These are phyloP conservation scores for Phoenicopterus ruber DNA, from an alignment of 2,113 vertebrate genomes.

Conservation along the genomic window DNA sequence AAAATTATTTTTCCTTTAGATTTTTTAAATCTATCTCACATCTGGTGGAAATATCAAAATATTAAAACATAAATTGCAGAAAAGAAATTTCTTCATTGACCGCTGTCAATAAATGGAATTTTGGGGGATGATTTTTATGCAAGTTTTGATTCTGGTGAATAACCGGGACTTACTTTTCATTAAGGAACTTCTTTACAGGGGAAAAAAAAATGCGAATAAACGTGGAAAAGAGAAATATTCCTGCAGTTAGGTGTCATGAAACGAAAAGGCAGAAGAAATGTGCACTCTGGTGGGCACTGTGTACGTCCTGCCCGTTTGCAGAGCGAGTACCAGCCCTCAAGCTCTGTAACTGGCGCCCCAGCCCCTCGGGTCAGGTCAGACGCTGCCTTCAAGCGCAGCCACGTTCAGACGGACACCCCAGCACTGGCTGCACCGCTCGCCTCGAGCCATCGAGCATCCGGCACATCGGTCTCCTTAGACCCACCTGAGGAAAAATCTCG, in stretches of 20 bases:
- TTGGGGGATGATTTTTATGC: not conserved
- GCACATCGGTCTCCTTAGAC: fast-evolving
- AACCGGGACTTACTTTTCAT: not conserved
- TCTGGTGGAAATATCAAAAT: not conserved
- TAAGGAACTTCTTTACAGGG: not conserved
- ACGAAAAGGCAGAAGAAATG: not conserved
- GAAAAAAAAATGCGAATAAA: not conserved
- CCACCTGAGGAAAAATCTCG: not conserved
- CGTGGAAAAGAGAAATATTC: not conserved
- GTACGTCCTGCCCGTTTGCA: not conserved
- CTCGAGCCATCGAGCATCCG: not conserved
- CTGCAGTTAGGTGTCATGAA: not conserved
- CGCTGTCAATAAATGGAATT: not conserved
- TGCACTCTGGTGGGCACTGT: not conserved
- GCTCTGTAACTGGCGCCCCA: not conserved
- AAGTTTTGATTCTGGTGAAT: not conserved
- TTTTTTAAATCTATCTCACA: not conserved
- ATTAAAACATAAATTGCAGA: not conserved
- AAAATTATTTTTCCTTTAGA: not conserved
- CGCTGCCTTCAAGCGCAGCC: fast-evolving
- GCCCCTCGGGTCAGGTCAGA: not conserved
- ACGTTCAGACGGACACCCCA: not conserved
- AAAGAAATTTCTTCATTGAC: not conserved
- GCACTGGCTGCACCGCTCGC: no score
- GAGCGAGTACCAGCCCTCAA: not conserved